phyloP scores from a whole-genome alignment of 92 coral and sea anemone species.

The Parazoanthus darwini region DNA sequence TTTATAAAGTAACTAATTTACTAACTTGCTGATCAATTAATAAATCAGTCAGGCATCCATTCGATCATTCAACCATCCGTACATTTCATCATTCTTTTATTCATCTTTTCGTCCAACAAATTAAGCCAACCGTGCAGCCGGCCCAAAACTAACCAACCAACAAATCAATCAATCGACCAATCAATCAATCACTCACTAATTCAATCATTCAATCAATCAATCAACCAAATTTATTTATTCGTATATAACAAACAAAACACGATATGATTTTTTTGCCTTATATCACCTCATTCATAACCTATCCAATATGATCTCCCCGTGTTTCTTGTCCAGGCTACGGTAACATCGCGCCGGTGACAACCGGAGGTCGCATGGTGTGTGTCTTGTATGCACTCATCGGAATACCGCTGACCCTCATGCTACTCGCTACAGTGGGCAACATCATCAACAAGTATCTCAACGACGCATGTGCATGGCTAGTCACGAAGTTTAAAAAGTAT shows the following conservation, averaged over 20 bases:
- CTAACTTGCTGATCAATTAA: too few species aligned
- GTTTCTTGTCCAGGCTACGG: slow-evolving; percentile 71
- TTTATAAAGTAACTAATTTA: neutral
- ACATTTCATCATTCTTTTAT: neutral
- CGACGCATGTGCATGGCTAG: slow-evolving; percentile 83
- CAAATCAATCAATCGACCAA: too few species aligned
- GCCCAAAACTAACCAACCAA: too few species aligned
- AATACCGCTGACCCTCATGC: slow-evolving; percentile 94
- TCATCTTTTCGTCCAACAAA: too few species aligned
- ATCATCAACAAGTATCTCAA: slow-evolving; percentile 76
- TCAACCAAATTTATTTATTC: too few species aligned
- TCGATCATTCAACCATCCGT: neutral
- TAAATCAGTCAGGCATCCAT: neutral
- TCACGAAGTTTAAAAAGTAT: slow-evolving; percentile 60
- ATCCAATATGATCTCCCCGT: neutral
- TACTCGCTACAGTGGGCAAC: slow-evolving; percentile 86
- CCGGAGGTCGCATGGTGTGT: slow-evolving; percentile 85
- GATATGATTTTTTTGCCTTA: too few species aligned
- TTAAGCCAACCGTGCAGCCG: too few species aligned
- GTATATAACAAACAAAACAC: neutral
- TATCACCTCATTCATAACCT: too few species aligned
- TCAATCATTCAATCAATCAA: too few species aligned
- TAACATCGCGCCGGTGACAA: slow-evolving; percentile 80
- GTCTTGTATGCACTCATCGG: slow-evolving; percentile 84
- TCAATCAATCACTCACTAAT: too few species aligned